phyloP scores from a whole-genome alignment of 37 sponge, comb jelly and placozoan genomes.

The Beroe ovata region DNA sequence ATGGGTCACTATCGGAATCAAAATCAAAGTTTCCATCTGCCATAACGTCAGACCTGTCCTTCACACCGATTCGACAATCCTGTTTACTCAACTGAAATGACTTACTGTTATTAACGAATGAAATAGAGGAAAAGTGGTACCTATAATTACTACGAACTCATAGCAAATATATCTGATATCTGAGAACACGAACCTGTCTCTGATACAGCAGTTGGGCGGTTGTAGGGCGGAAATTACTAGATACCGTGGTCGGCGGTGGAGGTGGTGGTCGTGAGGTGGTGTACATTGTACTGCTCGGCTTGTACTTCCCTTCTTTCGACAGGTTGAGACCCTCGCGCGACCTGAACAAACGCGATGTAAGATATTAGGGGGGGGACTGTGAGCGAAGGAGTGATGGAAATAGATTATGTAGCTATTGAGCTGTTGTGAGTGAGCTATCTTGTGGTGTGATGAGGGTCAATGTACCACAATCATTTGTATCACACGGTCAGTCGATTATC shows the following conservation, averaged over 20 bases:
- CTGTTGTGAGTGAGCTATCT: no score
- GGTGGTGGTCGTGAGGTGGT: neutral
- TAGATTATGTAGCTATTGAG: no score
- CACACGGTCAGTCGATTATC: no score
- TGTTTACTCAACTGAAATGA: conserved; percentile 47
- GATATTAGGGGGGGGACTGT: no score
- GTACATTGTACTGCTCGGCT: neutral
- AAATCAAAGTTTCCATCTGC: neutral
- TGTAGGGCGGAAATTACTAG: conserved; percentile 21
- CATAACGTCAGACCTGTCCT: neutral
- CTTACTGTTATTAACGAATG: neutral
- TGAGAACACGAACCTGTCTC: conserved; percentile 12
- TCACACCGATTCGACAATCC: neutral
- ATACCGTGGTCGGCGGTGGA: neutral
- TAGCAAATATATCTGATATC: neutral
- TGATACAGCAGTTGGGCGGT: conserved; percentile 62
- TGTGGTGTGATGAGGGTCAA: no score
- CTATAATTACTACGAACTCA: no score
- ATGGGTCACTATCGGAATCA: conserved; percentile 37
- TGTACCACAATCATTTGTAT: no score
- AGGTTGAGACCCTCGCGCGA: conserved; percentile 57
- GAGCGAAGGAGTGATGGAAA: no score
- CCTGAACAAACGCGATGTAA: neutral
- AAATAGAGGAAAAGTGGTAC: no score
- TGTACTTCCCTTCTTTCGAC: conserved; percentile 52